Percentiles rank a stretch among this genome's conserved stretches.
Evolutionary conservation across 2,797 vertebrate genomes (phyloP).

Genomic region (Pogonophryne albipinna): DNA sequence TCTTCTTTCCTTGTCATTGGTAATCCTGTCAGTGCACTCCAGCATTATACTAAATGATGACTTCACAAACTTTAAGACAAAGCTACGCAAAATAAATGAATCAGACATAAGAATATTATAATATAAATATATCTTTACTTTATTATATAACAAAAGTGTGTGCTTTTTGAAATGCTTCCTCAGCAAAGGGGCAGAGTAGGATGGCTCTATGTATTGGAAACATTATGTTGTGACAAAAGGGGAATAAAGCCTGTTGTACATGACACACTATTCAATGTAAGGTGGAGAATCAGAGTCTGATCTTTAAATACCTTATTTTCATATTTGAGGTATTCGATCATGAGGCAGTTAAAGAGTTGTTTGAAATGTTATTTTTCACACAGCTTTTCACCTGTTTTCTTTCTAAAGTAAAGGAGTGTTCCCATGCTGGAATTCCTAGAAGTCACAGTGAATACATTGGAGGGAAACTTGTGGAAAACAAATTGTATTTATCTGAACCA

Average conservation of each 20-base stretch:
- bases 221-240: too few species aligned
- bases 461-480: neutral
- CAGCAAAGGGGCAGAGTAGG: too few species aligned
- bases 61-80: neutral
- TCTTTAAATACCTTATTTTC: too few species aligned
- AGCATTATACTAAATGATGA: neutral
- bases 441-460: neutral
- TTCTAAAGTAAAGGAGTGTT: neutral
- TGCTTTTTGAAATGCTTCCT: too few species aligned
- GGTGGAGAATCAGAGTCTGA: too few species aligned
- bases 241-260: too few species aligned
- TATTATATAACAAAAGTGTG: too few species aligned
- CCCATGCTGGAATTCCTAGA: neutral
- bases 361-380: neutral
- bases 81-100: neutral
- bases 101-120: neutral
- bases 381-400: neutral
- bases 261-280: too few species aligned
- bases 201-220: too few species aligned
- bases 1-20: neutral
- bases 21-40: neutral
- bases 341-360: neutral
- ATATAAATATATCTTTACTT: too few species aligned
- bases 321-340: neutral
- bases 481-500: neutral